Conservation (phyloP, 92 coral and sea anemone genomes). For the Porites lobata region DNA sequence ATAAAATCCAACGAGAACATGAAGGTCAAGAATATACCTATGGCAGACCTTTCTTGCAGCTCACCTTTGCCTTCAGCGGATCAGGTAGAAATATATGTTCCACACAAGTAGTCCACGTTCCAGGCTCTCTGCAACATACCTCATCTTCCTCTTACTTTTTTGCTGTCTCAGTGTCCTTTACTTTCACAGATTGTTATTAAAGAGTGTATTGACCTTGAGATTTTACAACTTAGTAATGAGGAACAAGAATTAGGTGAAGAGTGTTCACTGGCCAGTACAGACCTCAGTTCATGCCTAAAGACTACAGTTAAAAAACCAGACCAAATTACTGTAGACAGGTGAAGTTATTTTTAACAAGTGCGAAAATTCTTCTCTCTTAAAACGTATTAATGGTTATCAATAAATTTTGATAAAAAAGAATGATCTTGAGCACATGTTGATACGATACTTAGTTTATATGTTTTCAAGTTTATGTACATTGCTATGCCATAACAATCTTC, state of each 20-base stretch:
- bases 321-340: not conserved
- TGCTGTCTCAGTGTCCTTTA: not conserved
- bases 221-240: conserved; percentile 1
- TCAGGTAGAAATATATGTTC: conserved; percentile 2
- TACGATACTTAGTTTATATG: no score
- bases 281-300: not conserved
- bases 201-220: conserved; percentile 2
- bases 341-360: no score
- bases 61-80: conserved; percentile 1
- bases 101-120: not conserved
- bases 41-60: conserved; percentile 6
- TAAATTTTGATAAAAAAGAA: no score
- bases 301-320: not conserved
- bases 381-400: no score
- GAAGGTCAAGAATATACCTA: not conserved
- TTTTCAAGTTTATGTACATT: no score
- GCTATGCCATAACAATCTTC: no score
- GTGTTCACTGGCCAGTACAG: not conserved
- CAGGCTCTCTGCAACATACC: not conserved
- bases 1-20: not conserved
- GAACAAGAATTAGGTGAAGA: not conserved
- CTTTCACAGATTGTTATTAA: not conserved
- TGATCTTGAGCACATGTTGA: no score
- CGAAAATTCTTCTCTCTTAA: no score
- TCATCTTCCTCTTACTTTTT: not conserved